Conservation (phyloP, 1,140 invertebrate genomes). For the Uloborus diversus region DNA sequence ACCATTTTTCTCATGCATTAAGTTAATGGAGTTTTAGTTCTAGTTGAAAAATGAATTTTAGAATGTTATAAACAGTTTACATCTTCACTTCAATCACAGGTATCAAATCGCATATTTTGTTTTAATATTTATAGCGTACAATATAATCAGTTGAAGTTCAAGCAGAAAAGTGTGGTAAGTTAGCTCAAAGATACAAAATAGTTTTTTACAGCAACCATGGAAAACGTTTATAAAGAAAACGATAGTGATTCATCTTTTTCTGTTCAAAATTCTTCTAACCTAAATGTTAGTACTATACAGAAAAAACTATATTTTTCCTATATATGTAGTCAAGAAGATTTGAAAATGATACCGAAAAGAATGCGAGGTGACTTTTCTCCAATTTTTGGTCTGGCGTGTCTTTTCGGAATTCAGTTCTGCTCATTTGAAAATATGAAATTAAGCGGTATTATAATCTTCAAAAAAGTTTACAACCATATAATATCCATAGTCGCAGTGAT, state of each 20-base stretch:
- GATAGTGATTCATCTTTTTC: background rate
- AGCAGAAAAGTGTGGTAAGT: background rate
- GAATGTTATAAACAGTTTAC: too few species aligned
- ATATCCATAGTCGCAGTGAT: background rate
- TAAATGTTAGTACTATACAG: background rate
- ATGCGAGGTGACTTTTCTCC: slow-evolving; percentile 32
- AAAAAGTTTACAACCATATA: slow-evolving; percentile 10
- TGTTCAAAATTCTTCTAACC: background rate
- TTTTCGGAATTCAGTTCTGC: slow-evolving; percentile 19
- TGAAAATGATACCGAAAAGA: background rate
- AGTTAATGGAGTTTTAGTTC: too few species aligned
- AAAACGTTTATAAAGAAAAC: slow-evolving; percentile 3
- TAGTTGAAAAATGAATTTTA: too few species aligned
- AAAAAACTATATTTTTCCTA: slow-evolving; percentile 2
- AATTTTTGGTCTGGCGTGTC: slow-evolving; percentile 10
- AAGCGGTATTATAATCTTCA: background rate
- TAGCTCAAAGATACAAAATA: background rate
- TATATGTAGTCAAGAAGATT: background rate
- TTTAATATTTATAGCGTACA: too few species aligned
- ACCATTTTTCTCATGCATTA: too few species aligned
- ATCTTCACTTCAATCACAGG: too few species aligned
- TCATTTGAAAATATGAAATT: background rate
- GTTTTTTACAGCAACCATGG: background rate
- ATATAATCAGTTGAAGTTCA: too few species aligned
- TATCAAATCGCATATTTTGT: too few species aligned